These are phyloP conservation scores for Pangasianodon gigas DNA, from an alignment of 2,113 vertebrate species.

Conservation along the genomic window DNA sequence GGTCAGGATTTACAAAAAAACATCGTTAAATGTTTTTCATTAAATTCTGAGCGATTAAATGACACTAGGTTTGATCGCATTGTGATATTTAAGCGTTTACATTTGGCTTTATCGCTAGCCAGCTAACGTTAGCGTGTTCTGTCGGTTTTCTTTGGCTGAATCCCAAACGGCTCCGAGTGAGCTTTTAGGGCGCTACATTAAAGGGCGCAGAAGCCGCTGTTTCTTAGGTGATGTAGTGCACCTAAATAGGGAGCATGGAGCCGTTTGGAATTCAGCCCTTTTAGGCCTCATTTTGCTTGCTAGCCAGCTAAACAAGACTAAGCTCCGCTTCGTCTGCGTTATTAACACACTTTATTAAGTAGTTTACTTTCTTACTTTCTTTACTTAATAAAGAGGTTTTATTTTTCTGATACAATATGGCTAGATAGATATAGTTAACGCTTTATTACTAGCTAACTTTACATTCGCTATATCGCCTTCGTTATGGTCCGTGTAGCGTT, in stretches of 20 bases:
- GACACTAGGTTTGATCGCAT: not conserved
- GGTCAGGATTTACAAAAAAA: not conserved
- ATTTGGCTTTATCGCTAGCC: not conserved
- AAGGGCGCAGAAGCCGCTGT: not conserved
- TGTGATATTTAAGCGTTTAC: not conserved
- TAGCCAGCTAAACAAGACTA: not conserved
- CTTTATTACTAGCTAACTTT: not conserved
- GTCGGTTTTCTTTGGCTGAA: not conserved
- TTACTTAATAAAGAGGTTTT: not conserved
- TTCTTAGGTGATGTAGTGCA: not conserved
- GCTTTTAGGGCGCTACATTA: not conserved
- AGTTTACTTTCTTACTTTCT: no score
- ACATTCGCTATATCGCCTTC: not conserved
- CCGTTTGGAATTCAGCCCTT: not conserved
- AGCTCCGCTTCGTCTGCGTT: not conserved
- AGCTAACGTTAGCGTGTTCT: slow-evolving; percentile 5
- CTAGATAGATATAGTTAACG: not conserved
- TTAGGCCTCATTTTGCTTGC: not conserved
- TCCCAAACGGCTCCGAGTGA: not conserved
- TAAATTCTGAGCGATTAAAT: not conserved
- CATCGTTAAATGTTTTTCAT: not conserved
- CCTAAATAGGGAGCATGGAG: not conserved
- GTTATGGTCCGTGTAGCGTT: not conserved
- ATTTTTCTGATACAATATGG: not conserved
- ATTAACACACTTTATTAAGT: not conserved